phyloP scores from a whole-genome alignment of 2,888 invertebrate species.

The Lumbricus terrestris region DNA sequence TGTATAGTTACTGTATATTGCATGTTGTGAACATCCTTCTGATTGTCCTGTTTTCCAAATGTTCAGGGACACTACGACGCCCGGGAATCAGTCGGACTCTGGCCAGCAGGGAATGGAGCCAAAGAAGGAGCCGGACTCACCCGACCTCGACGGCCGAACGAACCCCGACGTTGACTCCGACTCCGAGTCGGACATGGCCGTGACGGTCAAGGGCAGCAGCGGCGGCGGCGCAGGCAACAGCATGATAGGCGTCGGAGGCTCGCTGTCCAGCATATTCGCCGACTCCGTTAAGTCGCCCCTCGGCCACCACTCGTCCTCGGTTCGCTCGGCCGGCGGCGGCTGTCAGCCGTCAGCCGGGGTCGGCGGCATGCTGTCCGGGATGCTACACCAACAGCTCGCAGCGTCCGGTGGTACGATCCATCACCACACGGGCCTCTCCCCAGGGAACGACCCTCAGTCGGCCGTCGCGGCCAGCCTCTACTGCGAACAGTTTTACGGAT shows the following conservation, averaged over 20 bases:
- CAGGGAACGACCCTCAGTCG: not conserved
- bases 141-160: constrained; percentile 47
- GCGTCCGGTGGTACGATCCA: not conserved
- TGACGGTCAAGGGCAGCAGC: not conserved
- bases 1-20: too few relatives aligned
- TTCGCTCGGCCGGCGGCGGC: not conserved
- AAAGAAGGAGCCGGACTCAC: constrained; percentile 48
- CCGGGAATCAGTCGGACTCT: constrained; percentile 20
- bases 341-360: not conserved
- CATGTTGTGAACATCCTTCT: too few relatives aligned
- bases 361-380: not conserved
- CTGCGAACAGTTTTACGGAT: not conserved
- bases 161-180: constrained; percentile 43
- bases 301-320: not conserved
- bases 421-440: not conserved
- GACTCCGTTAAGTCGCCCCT: not conserved
- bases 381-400: not conserved
- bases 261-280: not conserved
- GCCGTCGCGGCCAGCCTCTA: not conserved
- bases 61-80: constrained; percentile 22
- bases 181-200: not conserved
- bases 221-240: not conserved
- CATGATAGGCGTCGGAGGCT: too few relatives aligned
- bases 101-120: constrained; percentile 27
- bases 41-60: not conserved